Conservation (phyloP, 2,113 vertebrate species). For the Gadus macrocephalus region DNA sequence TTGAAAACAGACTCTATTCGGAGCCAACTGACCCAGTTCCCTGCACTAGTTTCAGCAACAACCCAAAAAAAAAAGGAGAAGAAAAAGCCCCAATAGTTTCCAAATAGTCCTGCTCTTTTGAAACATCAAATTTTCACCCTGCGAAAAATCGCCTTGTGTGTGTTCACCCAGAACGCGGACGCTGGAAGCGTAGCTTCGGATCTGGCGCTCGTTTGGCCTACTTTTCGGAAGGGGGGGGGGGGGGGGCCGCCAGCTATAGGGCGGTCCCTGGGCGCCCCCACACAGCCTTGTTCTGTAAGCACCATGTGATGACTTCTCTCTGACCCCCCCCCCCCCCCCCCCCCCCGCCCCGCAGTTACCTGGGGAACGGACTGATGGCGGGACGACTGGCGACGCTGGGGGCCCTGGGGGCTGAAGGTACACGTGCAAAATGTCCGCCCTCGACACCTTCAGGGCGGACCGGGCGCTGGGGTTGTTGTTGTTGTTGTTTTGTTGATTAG, state of each 20-base stretch:
- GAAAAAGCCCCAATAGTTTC: too few relatives aligned
- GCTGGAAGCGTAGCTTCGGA: not conserved
- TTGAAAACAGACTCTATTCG: not conserved
- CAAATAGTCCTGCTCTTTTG: too few relatives aligned
- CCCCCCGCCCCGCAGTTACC: slow-evolving; percentile 78
- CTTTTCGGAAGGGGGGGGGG: slow-evolving; percentile 19
- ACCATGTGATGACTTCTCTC: not conserved
- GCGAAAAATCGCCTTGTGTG: not conserved
- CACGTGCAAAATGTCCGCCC: not conserved
- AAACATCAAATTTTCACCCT: not conserved
- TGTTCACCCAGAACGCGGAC: not conserved
- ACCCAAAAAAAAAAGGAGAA: not conserved
- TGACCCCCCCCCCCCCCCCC: slow-evolving; percentile 23
- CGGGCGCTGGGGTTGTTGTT: not conserved
- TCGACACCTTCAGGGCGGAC: too few relatives aligned
- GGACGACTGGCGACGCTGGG: slow-evolving; percentile 85
- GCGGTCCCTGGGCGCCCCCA: not conserved
- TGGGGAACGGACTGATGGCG: slow-evolving; percentile 91
- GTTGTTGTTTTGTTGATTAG: not conserved
- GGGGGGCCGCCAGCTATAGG: slow-evolving; percentile 2
- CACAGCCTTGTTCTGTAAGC: slow-evolving; percentile 14
- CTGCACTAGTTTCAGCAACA: slow-evolving; percentile 3
- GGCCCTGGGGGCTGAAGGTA: slow-evolving; percentile 82
- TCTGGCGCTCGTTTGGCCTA: slow-evolving; percentile 16
- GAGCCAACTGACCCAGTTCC: slow-evolving; percentile 8